Evolutionary conservation across 2,888 invertebrate species (phyloP), one percentile per base, ranked within the genome.

Genomic region (Tetragonula carbonaria): DNA sequence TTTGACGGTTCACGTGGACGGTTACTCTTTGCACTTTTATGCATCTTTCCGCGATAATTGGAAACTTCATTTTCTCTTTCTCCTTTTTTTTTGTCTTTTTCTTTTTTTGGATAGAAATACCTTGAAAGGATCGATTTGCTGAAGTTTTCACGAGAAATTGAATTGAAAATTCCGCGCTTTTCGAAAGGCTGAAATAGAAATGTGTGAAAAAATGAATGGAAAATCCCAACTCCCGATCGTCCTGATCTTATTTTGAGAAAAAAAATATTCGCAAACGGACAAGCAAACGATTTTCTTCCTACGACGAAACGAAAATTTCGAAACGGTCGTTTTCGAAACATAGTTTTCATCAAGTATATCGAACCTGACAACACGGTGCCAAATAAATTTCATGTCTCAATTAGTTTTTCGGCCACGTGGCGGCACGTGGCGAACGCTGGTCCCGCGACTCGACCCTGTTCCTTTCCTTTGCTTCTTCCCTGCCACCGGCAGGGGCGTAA

Each of bases 301-400:
- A 21, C 16, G 51, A 11, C 2, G 51, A 28, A 51, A n/a, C 13
- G 62, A 53, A 71, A 77, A 75, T 67, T 67, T 45, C 28, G 50
- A 45, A 73, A 68, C 23, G 21, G 33, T 16, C 4, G 53, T 33
- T 23, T 23, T 23, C 23, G 23, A 23, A 23, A 2, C n/a, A 53
- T 72, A 80, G 71, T 76, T 75, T 89, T 78, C 80, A 74, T 78
- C 77, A 55, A 82, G 86, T 89, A 87, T 86, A 93, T 92, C 88
- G 91, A 38, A 81, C 73, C 90, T 91, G 93, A 93, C 93, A 92
- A 91, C 87, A 73, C 85, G 87, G 90, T 87, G 90, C 90, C 93
- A 93, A 94, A 92, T 93, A 93, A 94, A 94, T 94, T 94, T 93
- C 92, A 93, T 91, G 92, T 94, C 93, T 93, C 94, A 94, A 94